These are phyloP conservation scores for Limosa lapponica DNA, from an alignment of 2,797 vertebrate species.

Conservation along the genomic window DNA sequence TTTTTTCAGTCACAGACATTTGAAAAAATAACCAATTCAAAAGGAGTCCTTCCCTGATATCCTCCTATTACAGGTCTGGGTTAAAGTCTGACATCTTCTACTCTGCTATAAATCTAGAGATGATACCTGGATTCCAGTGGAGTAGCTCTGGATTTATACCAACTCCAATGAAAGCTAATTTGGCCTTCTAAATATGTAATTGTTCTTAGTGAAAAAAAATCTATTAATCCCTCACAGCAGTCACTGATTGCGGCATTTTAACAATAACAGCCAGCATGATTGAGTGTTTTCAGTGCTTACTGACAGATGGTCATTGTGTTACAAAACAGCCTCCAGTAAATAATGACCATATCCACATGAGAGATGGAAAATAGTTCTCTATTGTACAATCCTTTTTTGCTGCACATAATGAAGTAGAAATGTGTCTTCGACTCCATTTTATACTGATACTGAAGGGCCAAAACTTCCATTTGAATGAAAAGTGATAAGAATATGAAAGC, in stretches of 20 bases:
- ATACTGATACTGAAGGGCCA: not conserved
- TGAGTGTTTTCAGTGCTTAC: constrained; percentile 42
- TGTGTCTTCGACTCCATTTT: not conserved
- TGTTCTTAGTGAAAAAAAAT: constrained; percentile 9
- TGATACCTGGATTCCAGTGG: not conserved
- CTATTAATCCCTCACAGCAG: constrained; percentile 26
- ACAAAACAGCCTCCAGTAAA: constrained; percentile 54
- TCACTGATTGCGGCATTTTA: constrained; percentile 48
- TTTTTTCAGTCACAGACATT: not conserved
- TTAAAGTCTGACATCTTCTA: not conserved
- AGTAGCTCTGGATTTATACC: constrained; percentile 12
- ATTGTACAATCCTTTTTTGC: not conserved
- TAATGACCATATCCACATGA: constrained; percentile 56
- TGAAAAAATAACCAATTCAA: not conserved
- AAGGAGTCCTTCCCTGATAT: not conserved
- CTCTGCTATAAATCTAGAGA: not conserved
- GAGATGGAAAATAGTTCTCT: constrained; percentile 44
- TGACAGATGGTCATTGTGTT: constrained; percentile 63
- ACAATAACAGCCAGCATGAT: constrained; percentile 39
- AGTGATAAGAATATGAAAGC: not conserved
- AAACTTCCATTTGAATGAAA: not conserved
- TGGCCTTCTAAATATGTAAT: constrained; percentile 29
- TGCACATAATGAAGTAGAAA: not conserved
- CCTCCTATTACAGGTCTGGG: not conserved
- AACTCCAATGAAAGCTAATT: not conserved